phyloP scores from a whole-genome alignment of 1,140 invertebrate species.

The Cherax destructor region DNA sequence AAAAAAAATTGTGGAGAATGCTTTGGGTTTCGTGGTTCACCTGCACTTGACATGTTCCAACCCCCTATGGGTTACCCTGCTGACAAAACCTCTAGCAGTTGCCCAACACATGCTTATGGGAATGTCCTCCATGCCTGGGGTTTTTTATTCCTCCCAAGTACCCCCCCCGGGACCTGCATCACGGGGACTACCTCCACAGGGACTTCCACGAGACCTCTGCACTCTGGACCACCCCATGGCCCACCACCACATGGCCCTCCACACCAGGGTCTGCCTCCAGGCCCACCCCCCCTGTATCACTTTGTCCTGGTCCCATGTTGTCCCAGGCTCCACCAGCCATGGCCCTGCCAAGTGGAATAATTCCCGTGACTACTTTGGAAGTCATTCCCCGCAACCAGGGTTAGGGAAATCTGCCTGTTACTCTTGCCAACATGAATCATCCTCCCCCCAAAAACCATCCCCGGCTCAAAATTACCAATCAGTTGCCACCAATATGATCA shows the following conservation, averaged over 20 bases:
- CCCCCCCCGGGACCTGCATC: constrained; percentile 20
- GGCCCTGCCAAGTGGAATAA: neutral
- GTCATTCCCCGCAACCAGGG: neutral
- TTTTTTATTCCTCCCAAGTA: constrained; percentile 27
- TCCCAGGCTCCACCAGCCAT: neutral
- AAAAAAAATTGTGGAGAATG: neutral
- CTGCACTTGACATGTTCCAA: constrained; percentile 73
- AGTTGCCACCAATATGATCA: constrained; percentile 30
- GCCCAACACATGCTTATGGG: constrained; percentile 51
- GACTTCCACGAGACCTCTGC: constrained; percentile 13
- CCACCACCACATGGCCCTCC: constrained; percentile 26
- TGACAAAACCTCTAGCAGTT: constrained; percentile 42
- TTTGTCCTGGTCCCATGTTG: neutral
- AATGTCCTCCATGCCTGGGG: constrained; percentile 63
- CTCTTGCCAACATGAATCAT: constrained; percentile 13
- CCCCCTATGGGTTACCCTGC: constrained; percentile 72
- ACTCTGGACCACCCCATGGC: neutral
- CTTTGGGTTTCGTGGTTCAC: constrained; percentile 5
- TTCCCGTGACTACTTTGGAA: neutral
- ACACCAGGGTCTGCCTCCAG: constrained; percentile 23
- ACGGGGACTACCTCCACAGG: constrained; percentile 22
- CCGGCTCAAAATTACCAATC: constrained; percentile 51
- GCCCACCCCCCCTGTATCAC: constrained; percentile 7
- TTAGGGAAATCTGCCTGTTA: neutral
- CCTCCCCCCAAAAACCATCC: constrained; percentile 16